Evolutionary conservation across 2,888 invertebrate genomes (phyloP), one percentile per base, ranked within the genome.

Genomic region (Acholoe squamosa): DNA sequence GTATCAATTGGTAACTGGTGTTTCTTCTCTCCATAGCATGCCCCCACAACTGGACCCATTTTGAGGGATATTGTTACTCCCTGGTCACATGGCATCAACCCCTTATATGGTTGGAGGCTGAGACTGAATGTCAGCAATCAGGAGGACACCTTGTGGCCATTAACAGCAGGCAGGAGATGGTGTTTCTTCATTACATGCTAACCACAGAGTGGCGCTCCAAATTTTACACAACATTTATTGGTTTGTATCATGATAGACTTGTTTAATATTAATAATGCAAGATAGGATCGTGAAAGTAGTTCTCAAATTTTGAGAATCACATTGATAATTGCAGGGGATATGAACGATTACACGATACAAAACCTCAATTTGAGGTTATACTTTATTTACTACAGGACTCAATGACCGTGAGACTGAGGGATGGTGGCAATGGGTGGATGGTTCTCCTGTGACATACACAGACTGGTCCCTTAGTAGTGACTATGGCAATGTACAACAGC

Each of bases 71-170:
- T 28, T 90, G 90, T 54, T 90, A 90, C 77, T 52, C 56, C 16
- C 28, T 76, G 33, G 34, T 89, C 28, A 43, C 34, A 16, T 71
- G 51, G 76, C 51, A 22, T 19, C 5, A 33, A 19, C 76, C 76
- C 12, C n/a, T 90, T 80, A 90, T 52, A 10, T 90, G 90, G 90
- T 22, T 90, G 7, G 54, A 80, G 80, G 90, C 90, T 25, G 77
- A 80, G 28, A 80, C 43, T n/a, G 54, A 54, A n/a, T 90, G 90
- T 33, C 25, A n/a, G n/a, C 19, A 7, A 12, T 19, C 12, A 22
- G 93, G 92, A 0, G 94, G 94, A 0, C 94, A 95, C 92, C 92
- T 95, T 33, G 94, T 94, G n/a, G 93, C 93, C 91, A 94, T 95
- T 19, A 90, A 93, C 71, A 93, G 94, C 67, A 92, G 92, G 89